Evolutionary conservation across 2,797 vertebrate genomes (phyloP).

Genomic region (Girardinus metallicus): DNA sequence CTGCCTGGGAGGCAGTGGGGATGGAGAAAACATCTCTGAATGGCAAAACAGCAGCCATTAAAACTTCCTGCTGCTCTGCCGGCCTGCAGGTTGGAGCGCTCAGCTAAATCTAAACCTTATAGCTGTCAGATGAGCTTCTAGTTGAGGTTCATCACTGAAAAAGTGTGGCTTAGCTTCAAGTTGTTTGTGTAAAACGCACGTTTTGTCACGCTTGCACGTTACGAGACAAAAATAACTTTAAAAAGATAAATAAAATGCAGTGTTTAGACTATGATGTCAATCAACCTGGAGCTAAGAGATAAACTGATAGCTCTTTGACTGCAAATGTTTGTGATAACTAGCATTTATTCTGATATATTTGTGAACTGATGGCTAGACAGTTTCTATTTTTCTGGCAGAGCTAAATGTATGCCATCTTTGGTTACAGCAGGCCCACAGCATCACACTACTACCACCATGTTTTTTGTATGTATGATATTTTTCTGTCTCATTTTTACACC

Average conservation of each 20-base stretch:
- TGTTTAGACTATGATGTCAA: background rate
- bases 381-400: background rate
- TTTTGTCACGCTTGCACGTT: background rate
- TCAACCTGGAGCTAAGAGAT: background rate
- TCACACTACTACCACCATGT: background rate
- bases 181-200: background rate
- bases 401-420: background rate
- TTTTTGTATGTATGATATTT: background rate
- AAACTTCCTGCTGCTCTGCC: constrained; percentile 17
- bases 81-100: background rate
- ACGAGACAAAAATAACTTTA: background rate
- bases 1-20: constrained; percentile 35
- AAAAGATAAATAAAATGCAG: background rate
- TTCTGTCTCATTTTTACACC: background rate
- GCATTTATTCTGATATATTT: background rate
- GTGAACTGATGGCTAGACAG: background rate
- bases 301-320: background rate
- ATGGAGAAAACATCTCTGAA: constrained; percentile 8
- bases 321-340: background rate
- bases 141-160: background rate
- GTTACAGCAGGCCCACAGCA: background rate
- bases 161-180: background rate
- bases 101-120: background rate
- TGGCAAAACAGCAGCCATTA: constrained; percentile 21
- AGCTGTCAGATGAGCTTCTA: background rate